Percentiles rank a stretch among this genome's conserved stretches.
phyloP scores from a whole-genome alignment of 2,888 invertebrate genomes.

The Sinodicranocentrus sp. region DNA sequence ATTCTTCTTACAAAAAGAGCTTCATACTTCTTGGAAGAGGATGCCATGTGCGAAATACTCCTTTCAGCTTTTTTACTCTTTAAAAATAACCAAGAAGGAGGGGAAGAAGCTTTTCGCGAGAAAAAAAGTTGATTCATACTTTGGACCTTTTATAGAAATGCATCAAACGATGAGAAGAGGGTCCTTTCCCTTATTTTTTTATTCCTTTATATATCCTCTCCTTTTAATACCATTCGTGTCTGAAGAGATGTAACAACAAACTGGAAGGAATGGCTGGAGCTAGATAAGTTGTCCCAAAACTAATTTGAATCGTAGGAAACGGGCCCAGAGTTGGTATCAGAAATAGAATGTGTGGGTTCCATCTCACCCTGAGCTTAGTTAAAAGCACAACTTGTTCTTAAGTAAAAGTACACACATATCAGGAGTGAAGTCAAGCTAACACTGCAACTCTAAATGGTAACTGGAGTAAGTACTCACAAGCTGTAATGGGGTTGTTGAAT shows the following conservation, averaged over 20 bases:
- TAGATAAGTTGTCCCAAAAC: slow-evolving; percentile 44
- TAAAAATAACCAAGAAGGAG: not conserved
- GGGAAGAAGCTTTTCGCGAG: too few relatives aligned
- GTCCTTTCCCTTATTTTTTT: not conserved
- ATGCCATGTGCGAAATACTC: not conserved
- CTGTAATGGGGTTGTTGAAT: too few relatives aligned
- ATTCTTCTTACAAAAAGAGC: not conserved
- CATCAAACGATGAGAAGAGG: not conserved
- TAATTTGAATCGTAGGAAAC: slow-evolving; percentile 57
- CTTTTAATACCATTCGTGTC: slow-evolving; percentile 9
- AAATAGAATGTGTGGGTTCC: too few relatives aligned
- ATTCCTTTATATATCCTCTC: not conserved
- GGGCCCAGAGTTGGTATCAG: slow-evolving; percentile 13
- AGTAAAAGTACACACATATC: too few relatives aligned
- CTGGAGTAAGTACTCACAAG: too few relatives aligned
- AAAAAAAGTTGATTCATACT: too few relatives aligned
- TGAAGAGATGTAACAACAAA: not conserved
- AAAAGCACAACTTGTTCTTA: too few relatives aligned
- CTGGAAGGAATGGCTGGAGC: slow-evolving; percentile 10
- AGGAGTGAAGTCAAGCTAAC: too few relatives aligned
- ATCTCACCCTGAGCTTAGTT: too few relatives aligned
- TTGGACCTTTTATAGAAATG: too few relatives aligned
- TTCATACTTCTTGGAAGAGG: slow-evolving; percentile 18
- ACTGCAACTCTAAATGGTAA: too few relatives aligned
- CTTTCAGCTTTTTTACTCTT: too few relatives aligned